These are phyloP conservation scores for Gari tellinella DNA, from an alignment of 2,888 invertebrate species.

Conservation along the genomic window DNA sequence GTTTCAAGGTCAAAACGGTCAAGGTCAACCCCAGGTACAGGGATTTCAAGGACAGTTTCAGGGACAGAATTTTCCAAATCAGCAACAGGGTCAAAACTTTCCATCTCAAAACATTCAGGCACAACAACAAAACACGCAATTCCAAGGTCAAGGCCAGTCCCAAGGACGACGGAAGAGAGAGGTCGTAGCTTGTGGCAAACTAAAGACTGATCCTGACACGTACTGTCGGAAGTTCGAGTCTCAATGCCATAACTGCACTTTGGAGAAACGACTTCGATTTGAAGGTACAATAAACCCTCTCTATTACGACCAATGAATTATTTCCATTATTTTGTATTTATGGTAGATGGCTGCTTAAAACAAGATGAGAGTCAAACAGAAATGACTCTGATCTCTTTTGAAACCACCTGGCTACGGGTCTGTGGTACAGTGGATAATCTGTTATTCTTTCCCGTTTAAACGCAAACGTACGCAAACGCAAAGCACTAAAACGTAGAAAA, in stretches of 20 bases:
- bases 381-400: no score
- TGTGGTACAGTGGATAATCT: no score
- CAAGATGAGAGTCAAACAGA: no score
- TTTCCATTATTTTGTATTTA: no score
- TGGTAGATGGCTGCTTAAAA: no score
- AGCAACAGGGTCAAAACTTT: constrained; percentile 1
- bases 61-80: not conserved
- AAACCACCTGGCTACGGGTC: no score
- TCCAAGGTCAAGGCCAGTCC: not conserved
- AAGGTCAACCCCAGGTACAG: not conserved
- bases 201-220: constrained; percentile 42
- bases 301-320: no score
- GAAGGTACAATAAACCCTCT: constrained; percentile 45
- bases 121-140: not conserved
- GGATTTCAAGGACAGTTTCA: not conserved
- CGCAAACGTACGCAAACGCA: no score
- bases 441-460: no score
- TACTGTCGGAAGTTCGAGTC: constrained; percentile 53
- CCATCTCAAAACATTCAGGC: not conserved
- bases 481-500: no score
- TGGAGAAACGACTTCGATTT: constrained; percentile 55
- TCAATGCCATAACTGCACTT: constrained; percentile 55
- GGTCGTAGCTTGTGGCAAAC: constrained; percentile 42
- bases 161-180: constrained; percentile 38
- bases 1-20: constrained; percentile 3